Base-by-base conservation (phyloP, 2,888 invertebrate genomes). In the Osedax fenrisi region DNA sequence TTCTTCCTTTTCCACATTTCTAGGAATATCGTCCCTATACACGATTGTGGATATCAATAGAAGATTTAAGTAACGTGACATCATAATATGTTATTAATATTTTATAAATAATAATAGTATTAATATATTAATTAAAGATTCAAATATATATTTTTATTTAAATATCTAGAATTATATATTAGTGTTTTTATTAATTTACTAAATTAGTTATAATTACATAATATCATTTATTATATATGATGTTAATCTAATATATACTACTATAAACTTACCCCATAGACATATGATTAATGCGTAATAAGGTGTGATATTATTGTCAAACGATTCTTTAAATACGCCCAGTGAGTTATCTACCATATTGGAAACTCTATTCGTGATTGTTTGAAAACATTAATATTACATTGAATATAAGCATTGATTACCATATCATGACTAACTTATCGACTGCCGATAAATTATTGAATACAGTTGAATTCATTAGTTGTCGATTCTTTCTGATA, bases 261-360 rank as follows among this genome's bases (percentile, higher is more conserved):
- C n/a, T n/a, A n/a, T n/a, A n/a, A 13, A 79, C 83, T 79, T 80
- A 86, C 86, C 86, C 86, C 86, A 86, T 25, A 86, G 80, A 76
- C 85, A 85, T 23, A 86, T 84, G 67, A 85, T 80, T 56, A 86
- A 80, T 2, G 86, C 84, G 79, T 83, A 86, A 76, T 79, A 84
- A 56, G 86, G 86, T 25, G 85, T 86, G 71, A 84, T 80, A 64
- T 81, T 81, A 77, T 86, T 86, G 79, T 86, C 86, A 81, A 86
- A 86, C 0, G 86, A 81, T 74, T 81, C 80, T 75, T 84, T 83
- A 24, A 85, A 79, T 27, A 81, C 78, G 26, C 78, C 78, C 26
- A 84, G 78, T 2, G 82, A 77, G 64, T 81, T 78, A 3, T 78
- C 77, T 69, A 82, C 78, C 17, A 77, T 75, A 26, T 76, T 76